phyloP scores from a whole-genome alignment of 2,113 vertebrate genomes.

The Thymallus thymallus region DNA sequence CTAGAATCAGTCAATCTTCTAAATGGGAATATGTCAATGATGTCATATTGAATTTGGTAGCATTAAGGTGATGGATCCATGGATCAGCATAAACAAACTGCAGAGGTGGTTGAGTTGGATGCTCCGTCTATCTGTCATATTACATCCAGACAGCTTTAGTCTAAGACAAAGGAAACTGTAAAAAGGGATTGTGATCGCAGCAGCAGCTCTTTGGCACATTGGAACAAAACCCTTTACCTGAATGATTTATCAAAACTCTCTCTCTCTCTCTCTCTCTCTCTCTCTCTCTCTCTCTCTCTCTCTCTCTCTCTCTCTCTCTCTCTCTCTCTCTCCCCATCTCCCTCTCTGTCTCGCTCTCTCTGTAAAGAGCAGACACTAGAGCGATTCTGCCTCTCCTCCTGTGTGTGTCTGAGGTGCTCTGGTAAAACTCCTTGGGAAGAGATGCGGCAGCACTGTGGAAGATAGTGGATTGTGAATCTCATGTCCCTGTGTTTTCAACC shows the following conservation, averaged over 20 bases:
- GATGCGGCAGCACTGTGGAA: conserved; percentile 49
- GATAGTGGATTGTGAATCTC: conserved; percentile 44
- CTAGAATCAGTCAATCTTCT: conserved; percentile 59
- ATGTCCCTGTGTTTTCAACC: conserved; percentile 59
- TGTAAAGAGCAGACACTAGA: conserved; percentile 57
- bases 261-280: too few relatives aligned
- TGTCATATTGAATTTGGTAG: conserved; percentile 74
- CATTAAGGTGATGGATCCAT: conserved; percentile 75
- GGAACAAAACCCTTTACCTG: conserved; percentile 69
- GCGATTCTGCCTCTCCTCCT: conserved; percentile 52
- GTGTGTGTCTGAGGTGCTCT: conserved; percentile 6
- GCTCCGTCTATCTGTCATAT: conserved; percentile 67
- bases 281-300: too few relatives aligned
- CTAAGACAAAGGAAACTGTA: conserved; percentile 66
- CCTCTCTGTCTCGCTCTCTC: background rate
- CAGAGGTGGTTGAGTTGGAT: conserved; percentile 69
- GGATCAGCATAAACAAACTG: conserved; percentile 79
- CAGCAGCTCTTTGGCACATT: conserved; percentile 58
- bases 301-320: background rate
- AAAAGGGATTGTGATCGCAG: conserved; percentile 78
- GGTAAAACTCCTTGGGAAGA: background rate
- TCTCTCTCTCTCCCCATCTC: too few relatives aligned
- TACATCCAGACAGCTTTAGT: conserved; percentile 66
- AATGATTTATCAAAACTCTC: conserved; percentile 65
- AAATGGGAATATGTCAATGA: conserved; percentile 64